Evolutionary conservation across 2,113 vertebrate genomes (phyloP), one percentile per base, ranked within the genome.

Genomic region (Barnardius zonarius): DNA sequence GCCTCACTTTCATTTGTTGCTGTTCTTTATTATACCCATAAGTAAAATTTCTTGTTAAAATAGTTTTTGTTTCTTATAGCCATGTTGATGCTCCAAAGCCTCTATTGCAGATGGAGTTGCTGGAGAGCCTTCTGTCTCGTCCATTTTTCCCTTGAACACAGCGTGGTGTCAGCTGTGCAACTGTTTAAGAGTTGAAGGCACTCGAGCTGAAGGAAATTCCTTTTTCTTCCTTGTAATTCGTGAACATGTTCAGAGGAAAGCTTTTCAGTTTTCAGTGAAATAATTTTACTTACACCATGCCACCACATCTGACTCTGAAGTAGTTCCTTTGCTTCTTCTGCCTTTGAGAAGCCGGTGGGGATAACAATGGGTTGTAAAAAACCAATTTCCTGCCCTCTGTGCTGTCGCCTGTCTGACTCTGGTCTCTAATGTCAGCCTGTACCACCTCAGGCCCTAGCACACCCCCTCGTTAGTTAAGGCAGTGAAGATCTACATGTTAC

Each of bases 291-390:
- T 77, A 62, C 11, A 59, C 35, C 5, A 1, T 48, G 19, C 13
- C 51, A 55, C 17, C 51, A 84, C 33, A 22, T 52, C 39, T 75
- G 55, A 80, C 46, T 43, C 63, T 51, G 14, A 78, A 93, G 55
- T 3, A 39, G 27, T 76, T 68, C 3, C 5, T 55, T 92, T 75
- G 25, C 77, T 86, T 84, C 15, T 62, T 92, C 72, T 68, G 57
- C 48, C 27, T 69, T 57, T 74, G 68, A 88, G 64, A 81, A 90
- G 33, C 25, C 1, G 1, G 24, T 66, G 39, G 24, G 41, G 51
- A 72, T 48, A 91, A 94, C 66, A 93, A 51, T 76, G 62, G 48
- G 39, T 41, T 92, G 83, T 81, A 90, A 93, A 96, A 93, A 87
- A 15, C 6, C 16, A 20, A 9, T 82, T 94, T 96, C 92, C 88